Percentiles rank a stretch among this genome's conserved stretches.
Conservation (phyloP, 2,888 invertebrate species). For the Neoaliturus tenellus region DNA sequence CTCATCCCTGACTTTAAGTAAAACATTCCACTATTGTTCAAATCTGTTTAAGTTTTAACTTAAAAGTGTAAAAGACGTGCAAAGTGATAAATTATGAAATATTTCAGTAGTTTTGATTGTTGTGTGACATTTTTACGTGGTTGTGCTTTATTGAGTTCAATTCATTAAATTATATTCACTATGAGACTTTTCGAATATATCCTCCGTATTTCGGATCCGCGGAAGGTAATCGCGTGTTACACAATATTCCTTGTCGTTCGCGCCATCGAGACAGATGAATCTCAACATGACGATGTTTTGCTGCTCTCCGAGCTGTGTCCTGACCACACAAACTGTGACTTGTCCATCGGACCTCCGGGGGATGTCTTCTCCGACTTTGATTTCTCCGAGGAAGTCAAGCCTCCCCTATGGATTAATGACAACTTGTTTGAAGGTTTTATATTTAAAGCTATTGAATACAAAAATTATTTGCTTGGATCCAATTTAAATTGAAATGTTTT, state of each 20-base stretch:
- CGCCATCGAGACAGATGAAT: constrained; percentile 21
- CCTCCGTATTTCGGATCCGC: neutral
- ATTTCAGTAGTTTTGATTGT: neutral
- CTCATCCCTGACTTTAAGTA: neutral
- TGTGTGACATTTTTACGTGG: neutral
- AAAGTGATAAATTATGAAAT: neutral
- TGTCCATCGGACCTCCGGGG: neutral
- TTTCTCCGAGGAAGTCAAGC: neutral
- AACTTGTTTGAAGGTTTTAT: constrained; percentile 12
- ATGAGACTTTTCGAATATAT: neutral
- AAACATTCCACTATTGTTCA: neutral
- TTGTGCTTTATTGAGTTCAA: neutral
- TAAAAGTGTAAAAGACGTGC: neutral
- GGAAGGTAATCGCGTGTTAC: constrained; percentile 44
- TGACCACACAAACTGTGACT: neutral
- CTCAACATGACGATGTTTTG: constrained; percentile 6
- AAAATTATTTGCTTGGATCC: too few relatives aligned
- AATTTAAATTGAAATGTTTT: too few relatives aligned
- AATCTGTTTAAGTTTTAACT: neutral
- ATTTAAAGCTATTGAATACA: neutral
- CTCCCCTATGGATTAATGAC: neutral
- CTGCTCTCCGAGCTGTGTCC: constrained; percentile 34
- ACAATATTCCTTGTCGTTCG: constrained; percentile 39
- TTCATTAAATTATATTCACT: neutral
- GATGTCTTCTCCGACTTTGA: constrained; percentile 13